A percentile compares a stretch with the other conserved stretches of the same genome.
Conservation (phyloP, 2,797 vertebrate genomes). For the Galago senegalensis region DNA sequence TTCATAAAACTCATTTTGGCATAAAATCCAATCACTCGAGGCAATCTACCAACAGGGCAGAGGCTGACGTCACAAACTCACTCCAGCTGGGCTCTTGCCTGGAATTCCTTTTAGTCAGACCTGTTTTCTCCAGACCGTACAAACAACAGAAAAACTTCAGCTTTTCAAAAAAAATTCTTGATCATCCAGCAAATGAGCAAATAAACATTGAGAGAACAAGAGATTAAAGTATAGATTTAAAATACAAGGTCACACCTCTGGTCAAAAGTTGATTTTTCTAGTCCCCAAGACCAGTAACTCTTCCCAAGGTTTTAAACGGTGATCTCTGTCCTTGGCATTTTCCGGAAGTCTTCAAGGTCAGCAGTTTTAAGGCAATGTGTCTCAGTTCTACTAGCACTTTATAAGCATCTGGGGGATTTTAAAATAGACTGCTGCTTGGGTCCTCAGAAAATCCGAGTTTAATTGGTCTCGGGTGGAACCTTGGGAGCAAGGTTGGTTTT, state of each 20-base stretch:
- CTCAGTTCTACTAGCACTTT: too few relatives aligned
- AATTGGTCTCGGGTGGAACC: background rate
- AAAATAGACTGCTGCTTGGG: background rate
- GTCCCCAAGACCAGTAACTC: background rate
- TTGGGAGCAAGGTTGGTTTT: background rate
- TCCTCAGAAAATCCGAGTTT: background rate
- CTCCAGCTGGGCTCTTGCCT: background rate
- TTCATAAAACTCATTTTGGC: background rate
- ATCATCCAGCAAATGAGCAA: background rate
- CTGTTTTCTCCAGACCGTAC: background rate
- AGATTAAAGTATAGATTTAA: background rate
- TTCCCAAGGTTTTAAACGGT: background rate
- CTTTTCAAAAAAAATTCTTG: background rate
- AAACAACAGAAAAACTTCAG: background rate
- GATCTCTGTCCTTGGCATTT: background rate
- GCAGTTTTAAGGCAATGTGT: background rate
- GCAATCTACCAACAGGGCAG: background rate
- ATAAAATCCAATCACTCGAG: background rate
- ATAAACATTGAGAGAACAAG: background rate
- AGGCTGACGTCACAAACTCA: background rate
- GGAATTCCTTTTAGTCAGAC: background rate
- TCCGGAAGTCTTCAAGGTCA: background rate
- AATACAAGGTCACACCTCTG: background rate
- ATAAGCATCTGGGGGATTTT: background rate
- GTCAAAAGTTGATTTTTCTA: background rate